These are phyloP conservation scores for Pterostichus madidus DNA, from an alignment of 2,888 invertebrate species.

Conservation along the genomic window DNA sequence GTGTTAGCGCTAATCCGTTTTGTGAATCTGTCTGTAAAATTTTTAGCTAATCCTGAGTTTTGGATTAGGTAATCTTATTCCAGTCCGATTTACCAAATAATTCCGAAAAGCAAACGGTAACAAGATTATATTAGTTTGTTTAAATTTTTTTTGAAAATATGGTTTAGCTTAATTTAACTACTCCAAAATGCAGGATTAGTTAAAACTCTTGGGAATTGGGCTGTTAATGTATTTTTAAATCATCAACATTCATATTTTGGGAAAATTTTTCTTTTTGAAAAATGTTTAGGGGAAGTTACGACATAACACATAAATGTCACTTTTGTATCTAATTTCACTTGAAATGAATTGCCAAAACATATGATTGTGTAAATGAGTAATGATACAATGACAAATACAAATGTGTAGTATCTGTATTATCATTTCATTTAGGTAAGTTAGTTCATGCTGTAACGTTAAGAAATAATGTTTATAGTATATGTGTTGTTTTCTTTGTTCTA, in stretches of 20 bases:
- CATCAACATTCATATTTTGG: neutral
- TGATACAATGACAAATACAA: conserved; percentile 61
- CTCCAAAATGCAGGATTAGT: too few relatives aligned
- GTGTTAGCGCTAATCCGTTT: too few relatives aligned
- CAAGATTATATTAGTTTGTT: too few relatives aligned
- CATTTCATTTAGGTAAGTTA: conserved; percentile 12
- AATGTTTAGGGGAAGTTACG: conserved; percentile 29
- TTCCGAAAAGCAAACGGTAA: too few relatives aligned
- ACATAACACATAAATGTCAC: conserved; percentile 36
- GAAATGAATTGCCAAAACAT: conserved; percentile 65
- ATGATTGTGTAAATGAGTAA: conserved; percentile 62
- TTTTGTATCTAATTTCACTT: conserved; percentile 44
- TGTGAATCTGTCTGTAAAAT: too few relatives aligned
- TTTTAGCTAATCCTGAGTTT: too few relatives aligned
- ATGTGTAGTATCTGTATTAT: conserved; percentile 41
- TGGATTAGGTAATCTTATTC: too few relatives aligned
- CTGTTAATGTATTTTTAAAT: too few relatives aligned
- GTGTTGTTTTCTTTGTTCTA: neutral
- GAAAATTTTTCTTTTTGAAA: neutral
- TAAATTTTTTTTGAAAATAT: too few relatives aligned
- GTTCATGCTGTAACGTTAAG: neutral
- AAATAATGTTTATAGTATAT: neutral
- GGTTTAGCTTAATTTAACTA: too few relatives aligned
- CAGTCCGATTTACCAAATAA: too few relatives aligned
- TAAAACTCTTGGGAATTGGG: too few relatives aligned